These are phyloP conservation scores for Calephelis perditalis DNA, from an alignment of 2,888 invertebrate species.

Conservation along the genomic window DNA sequence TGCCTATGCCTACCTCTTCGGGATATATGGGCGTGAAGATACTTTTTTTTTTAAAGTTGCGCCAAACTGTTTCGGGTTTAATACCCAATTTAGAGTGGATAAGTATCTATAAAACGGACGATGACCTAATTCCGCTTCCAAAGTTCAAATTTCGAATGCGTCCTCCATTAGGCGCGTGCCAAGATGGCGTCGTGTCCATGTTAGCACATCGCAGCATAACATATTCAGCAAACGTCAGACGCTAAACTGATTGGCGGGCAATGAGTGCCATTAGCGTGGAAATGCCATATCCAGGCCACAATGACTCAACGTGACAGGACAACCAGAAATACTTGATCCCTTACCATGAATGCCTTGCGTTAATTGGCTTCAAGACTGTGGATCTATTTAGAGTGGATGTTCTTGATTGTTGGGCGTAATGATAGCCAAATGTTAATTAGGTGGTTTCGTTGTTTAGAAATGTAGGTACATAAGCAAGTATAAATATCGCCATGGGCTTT, in stretches of 20 bases:
- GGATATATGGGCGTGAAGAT: no score
- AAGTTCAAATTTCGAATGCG: constrained; percentile 43
- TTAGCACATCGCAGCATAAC: constrained; percentile 44
- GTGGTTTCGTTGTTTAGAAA: constrained; percentile 9
- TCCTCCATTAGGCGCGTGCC: constrained; percentile 48
- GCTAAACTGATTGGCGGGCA: constrained; percentile 65
- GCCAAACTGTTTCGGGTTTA: no score
- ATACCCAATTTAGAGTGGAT: no score
- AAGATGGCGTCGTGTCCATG: constrained; percentile 39
- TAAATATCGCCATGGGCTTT: constrained; percentile 5
- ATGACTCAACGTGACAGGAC: constrained; percentile 49
- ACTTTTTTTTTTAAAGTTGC: no score
- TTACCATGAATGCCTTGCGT: constrained; percentile 26
- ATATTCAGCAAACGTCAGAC: constrained; percentile 49
- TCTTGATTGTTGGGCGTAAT: constrained; percentile 20
- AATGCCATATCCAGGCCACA: constrained; percentile 50
- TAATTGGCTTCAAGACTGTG: constrained; percentile 18
- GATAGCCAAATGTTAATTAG: constrained; percentile 12
- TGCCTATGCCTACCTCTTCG: no score
- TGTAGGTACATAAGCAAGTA: neutral
- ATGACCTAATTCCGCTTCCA: constrained; percentile 28
- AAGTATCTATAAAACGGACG: no score
- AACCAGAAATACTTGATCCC: constrained; percentile 35
- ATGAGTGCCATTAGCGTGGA: constrained; percentile 61
- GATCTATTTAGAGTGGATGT: constrained; percentile 33